phyloP scores from a whole-genome alignment of 2,797 vertebrate genomes.

The Cyclopterus lumpus region DNA sequence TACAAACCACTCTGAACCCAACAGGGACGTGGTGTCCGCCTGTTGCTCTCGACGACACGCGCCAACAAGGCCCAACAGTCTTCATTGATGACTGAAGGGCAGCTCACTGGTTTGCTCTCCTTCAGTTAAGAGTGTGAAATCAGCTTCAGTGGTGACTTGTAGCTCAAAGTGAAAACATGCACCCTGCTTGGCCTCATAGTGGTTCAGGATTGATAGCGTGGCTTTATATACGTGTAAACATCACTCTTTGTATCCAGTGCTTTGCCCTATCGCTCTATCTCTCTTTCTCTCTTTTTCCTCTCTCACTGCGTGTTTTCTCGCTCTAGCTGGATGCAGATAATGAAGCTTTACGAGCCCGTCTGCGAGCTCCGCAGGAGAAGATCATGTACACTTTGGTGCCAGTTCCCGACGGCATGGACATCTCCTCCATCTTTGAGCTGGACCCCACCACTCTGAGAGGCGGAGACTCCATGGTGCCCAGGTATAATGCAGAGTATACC shows the following conservation, averaged over 20 bases:
- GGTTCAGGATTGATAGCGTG: not conserved
- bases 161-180: not conserved
- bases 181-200: not conserved
- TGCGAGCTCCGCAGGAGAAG: constrained; percentile 89
- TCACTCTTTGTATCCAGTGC: not conserved
- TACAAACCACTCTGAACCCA: constrained; percentile 3
- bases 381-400: constrained; percentile 96
- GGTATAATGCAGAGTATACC: constrained; percentile 77
- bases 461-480: constrained; percentile 97
- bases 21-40: not conserved
- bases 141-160: not conserved
- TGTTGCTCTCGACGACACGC: not conserved
- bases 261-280: not conserved
- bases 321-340: constrained; percentile 92
- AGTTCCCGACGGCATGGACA: constrained; percentile 96
- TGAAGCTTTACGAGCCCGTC: constrained; percentile 88
- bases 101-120: not conserved
- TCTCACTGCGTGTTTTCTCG: constrained; percentile 12
- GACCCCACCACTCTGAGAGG: constrained; percentile 97
- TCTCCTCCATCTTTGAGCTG: constrained; percentile 98
- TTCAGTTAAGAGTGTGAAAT: not conserved
- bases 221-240: not conserved
- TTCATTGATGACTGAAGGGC: not conserved
- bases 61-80: not conserved
- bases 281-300: too few relatives aligned